A percentile compares a stretch with the other conserved stretches of the same genome.
phyloP scores from a whole-genome alignment of 2,113 vertebrate species.

The Dicaeum eximium region DNA sequence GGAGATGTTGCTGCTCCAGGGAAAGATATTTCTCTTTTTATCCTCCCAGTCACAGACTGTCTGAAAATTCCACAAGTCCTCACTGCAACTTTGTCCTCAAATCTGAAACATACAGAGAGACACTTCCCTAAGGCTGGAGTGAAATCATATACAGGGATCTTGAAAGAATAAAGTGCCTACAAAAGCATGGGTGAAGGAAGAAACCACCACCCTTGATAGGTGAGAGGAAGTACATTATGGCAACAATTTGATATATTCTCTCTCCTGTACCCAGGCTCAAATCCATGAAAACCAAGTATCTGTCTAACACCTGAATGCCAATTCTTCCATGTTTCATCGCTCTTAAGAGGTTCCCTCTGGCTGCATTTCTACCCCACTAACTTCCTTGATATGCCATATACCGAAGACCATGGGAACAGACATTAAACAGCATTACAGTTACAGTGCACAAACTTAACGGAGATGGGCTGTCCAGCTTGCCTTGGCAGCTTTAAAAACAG shows the following conservation, averaged over 20 bases:
- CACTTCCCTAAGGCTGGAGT: neutral
- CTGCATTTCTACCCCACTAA: neutral
- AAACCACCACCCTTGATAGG: neutral
- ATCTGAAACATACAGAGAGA: neutral
- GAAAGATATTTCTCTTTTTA: neutral
- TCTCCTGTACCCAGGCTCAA: neutral
- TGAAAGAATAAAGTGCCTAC: neutral
- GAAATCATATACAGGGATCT: neutral
- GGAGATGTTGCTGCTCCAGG: neutral
- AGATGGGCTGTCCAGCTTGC: neutral
- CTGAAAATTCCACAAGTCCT: neutral
- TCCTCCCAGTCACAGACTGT: neutral
- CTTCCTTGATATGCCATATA: neutral
- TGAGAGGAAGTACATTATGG: neutral
- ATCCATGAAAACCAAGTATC: neutral
- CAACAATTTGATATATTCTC: neutral
- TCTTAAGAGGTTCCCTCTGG: neutral
- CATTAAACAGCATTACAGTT: neutral
- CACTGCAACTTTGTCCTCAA: neutral
- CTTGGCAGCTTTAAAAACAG: conserved; percentile 2
- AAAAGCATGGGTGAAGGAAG: neutral
- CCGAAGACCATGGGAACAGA: neutral
- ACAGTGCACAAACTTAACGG: neutral
- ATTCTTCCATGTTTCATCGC: neutral
- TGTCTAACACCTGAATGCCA: neutral